Evolutionary conservation across 2,888 invertebrate genomes (phyloP).

Genomic region (Drosophila hamatofila): DNA sequence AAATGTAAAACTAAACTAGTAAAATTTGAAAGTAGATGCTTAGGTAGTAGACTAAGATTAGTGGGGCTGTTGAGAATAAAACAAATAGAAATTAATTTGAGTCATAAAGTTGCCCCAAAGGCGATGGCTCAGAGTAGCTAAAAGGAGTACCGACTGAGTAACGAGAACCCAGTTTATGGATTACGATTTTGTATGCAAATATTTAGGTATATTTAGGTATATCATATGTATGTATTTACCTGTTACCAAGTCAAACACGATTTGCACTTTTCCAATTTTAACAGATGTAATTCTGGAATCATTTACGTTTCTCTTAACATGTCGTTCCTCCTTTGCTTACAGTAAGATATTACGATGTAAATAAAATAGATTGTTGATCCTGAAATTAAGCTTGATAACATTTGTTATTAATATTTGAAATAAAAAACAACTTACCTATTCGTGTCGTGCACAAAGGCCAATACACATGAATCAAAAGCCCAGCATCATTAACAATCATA

Average conservation of each 20-base stretch:
- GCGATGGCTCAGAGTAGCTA: no score
- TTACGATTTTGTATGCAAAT: no score
- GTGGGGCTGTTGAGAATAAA: neutral
- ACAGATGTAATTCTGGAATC: neutral
- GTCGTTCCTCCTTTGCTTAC: neutral
- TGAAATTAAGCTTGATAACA: neutral
- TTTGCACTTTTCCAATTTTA: no score
- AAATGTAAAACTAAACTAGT: neutral
- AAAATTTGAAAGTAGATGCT: neutral
- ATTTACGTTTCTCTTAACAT: neutral
- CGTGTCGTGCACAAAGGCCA: neutral
- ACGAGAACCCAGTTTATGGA: no score
- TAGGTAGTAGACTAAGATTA: neutral
- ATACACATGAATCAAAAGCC: neutral
- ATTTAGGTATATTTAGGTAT: no score
- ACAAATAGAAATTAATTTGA: neutral
- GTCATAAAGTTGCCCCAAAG: neutral
- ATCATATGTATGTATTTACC: no score
- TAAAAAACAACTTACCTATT: neutral
- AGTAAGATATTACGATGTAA: neutral
- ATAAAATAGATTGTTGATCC: neutral
- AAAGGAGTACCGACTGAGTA: no score
- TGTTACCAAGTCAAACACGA: neutral
- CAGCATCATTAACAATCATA: conserved; percentile 21
- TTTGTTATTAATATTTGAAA: neutral